These are phyloP conservation scores for Rapana venosa DNA, from an alignment of 2,888 invertebrate species.

Conservation along the genomic window DNA sequence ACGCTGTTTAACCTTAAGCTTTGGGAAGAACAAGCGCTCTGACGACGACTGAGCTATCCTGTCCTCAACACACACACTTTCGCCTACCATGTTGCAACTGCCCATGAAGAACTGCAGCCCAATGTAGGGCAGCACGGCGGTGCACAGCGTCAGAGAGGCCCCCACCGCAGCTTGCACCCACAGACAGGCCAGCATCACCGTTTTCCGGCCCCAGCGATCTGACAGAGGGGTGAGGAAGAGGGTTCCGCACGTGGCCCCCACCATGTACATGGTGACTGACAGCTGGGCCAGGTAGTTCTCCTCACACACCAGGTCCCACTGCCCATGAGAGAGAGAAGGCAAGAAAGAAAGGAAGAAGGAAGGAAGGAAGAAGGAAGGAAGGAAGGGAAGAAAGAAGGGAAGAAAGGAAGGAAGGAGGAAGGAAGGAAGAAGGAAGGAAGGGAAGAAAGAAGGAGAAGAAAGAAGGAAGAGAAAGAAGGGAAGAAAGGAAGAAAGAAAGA, in stretches of 20 bases:
- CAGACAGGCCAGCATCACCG: constrained; percentile 59
- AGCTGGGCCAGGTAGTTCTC: constrained; percentile 63
- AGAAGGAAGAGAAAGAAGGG: no score
- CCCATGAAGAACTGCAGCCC: constrained; percentile 67
- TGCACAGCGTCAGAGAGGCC: constrained; percentile 57
- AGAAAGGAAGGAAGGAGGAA: no score
- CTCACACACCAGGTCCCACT: constrained; percentile 70
- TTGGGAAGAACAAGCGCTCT: background rate
- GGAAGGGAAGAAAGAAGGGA: no score
- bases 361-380: no score
- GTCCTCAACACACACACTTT: background rate
- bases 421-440: no score
- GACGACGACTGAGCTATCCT: background rate
- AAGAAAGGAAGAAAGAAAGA: no score
- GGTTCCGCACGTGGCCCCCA: constrained; percentile 64
- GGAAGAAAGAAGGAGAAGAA: no score
- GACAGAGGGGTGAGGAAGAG: constrained; percentile 65
- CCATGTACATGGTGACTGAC: constrained; percentile 69
- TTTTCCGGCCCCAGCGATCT: constrained; percentile 67
- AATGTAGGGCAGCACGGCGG: constrained; percentile 58
- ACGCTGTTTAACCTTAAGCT: no score
- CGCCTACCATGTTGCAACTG: constrained; percentile 68
- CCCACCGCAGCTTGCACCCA: constrained; percentile 64
- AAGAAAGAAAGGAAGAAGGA: no score
- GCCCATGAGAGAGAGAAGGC: no score